These are phyloP conservation scores for Arizona elegans DNA, from an alignment of 2,113 vertebrate species.

Conservation along the genomic window DNA sequence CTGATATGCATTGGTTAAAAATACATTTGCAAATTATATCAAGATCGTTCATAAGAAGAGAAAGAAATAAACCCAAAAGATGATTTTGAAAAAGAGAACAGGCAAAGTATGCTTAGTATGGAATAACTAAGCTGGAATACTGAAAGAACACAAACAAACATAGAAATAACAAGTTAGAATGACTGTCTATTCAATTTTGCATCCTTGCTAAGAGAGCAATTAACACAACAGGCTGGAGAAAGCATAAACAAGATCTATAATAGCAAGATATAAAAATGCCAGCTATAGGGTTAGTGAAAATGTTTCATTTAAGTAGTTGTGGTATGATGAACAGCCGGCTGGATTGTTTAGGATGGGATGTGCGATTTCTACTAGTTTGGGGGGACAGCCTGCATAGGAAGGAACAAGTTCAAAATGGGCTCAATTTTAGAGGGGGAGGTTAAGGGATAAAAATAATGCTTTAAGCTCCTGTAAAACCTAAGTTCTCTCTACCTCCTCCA, in stretches of 20 bases:
- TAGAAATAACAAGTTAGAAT: not conserved
- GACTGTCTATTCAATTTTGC: not conserved
- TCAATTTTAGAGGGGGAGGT: not conserved
- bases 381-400: not conserved
- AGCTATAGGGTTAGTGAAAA: not conserved
- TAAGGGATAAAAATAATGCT: not conserved
- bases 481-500: not conserved
- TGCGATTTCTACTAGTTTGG: not conserved
- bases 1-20: not conserved
- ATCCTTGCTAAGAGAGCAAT: not conserved
- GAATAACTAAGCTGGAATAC: not conserved
- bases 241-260: not conserved
- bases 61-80: not conserved
- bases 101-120: not conserved
- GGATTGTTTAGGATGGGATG: not conserved
- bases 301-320: not conserved
- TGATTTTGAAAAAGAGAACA: not conserved
- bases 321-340: not conserved
- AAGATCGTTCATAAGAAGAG: not conserved
- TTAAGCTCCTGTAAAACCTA: not conserved
- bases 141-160: not conserved
- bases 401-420: not conserved
- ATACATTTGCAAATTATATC: accelerated
- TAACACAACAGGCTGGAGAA: not conserved
- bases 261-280: not conserved